A percentile compares a stretch with the other conserved stretches of the same genome.
These are phyloP conservation scores for Hexactinellida sp. DNA, from an alignment of 37 sponge, comb jelly and placozoan species.

Conservation along the genomic window DNA sequence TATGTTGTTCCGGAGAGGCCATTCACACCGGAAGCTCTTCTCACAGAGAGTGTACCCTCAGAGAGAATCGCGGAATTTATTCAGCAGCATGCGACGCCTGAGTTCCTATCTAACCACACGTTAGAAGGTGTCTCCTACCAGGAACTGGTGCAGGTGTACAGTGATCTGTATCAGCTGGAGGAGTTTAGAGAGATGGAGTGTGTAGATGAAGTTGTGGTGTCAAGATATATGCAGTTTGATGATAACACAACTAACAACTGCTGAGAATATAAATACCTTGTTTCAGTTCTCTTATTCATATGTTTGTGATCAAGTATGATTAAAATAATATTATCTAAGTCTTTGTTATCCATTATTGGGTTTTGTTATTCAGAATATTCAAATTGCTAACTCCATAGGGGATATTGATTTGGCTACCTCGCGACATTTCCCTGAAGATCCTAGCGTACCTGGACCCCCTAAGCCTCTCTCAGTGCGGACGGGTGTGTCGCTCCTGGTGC, in stretches of 20 bases:
- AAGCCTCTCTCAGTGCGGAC: slow-evolving; percentile 1
- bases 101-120: background rate
- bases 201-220: background rate
- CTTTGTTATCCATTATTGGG: background rate
- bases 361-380: too few relatives aligned
- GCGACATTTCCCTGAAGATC: slow-evolving; percentile 39
- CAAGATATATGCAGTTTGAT: slow-evolving; percentile 4
- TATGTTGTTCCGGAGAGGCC: background rate
- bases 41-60: background rate
- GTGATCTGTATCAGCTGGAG: background rate
- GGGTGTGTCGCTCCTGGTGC: slow-evolving; percentile 50
- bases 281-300: too few relatives aligned
- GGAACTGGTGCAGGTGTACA: background rate
- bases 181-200: background rate
- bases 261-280: too few relatives aligned
- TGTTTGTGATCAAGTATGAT: too few relatives aligned
- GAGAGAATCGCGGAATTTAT: background rate
- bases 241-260: background rate
- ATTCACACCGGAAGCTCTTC: background rate
- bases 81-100: background rate
- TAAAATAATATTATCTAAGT: background rate
- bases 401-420: slow-evolving; percentile 86
- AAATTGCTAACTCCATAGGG: slow-evolving; percentile 48
- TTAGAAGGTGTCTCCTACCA: background rate
- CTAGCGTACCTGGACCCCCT: slow-evolving; percentile 66